Conservation (phyloP, 2,797 vertebrate genomes). For the Fistularia commersonii region DNA sequence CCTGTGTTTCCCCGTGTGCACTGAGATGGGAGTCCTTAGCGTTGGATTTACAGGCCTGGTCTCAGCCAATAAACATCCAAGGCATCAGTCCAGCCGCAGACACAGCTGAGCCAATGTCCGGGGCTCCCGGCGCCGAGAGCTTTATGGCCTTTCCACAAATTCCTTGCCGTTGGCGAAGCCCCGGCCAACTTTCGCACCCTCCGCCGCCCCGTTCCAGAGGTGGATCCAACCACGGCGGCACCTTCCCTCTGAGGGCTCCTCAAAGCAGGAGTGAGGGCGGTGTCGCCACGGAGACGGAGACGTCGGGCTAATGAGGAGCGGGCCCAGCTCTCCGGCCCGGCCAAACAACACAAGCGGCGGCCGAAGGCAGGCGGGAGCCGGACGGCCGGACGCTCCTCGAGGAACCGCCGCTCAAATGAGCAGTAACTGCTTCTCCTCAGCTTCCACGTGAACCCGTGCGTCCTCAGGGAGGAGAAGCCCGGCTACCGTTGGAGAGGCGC, state of each 20-base stretch:
- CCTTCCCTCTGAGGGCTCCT: too few relatives aligned
- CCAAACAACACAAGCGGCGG: conserved; percentile 46
- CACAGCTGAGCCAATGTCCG: conserved; percentile 28
- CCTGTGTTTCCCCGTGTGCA: too few relatives aligned
- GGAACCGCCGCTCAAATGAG: too few relatives aligned
- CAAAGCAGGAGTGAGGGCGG: too few relatives aligned
- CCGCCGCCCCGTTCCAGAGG: conserved; percentile 14
- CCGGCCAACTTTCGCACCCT: conserved; percentile 43
- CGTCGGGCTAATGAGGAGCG: conserved; percentile 54
- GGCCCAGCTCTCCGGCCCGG: conserved; percentile 15
- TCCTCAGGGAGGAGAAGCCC: too few relatives aligned
- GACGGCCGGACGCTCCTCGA: background rate
- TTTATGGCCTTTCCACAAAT: conserved; percentile 35
- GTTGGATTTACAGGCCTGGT: background rate
- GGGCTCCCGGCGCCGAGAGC: conserved; percentile 24
- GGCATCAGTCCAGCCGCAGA: conserved; percentile 7
- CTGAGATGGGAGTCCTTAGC: too few relatives aligned
- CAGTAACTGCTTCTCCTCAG: too few relatives aligned
- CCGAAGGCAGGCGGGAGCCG: conserved; percentile 12
- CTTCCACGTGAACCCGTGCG: too few relatives aligned
- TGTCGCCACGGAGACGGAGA: conserved; percentile 50
- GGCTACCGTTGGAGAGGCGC: too few relatives aligned
- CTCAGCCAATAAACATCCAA: conserved; percentile 47
- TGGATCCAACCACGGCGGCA: background rate
- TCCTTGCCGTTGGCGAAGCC: conserved; percentile 20